Percentiles rank a stretch among this genome's conserved stretches.
Evolutionary conservation across 2,797 vertebrate genomes (phyloP).

Genomic region (Smutsia gigantea): DNA sequence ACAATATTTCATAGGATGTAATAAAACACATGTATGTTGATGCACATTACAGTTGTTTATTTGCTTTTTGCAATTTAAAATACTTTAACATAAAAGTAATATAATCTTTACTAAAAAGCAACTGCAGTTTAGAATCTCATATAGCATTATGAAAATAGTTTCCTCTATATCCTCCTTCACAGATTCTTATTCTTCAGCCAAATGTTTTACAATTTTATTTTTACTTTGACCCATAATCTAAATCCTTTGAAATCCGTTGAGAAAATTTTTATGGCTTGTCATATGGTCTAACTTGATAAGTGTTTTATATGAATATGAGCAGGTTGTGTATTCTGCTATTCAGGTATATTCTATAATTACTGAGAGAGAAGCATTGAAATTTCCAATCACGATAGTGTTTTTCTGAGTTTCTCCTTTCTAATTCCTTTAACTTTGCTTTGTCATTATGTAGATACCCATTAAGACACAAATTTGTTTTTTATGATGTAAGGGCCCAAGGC

Average conservation of each 20-base stretch:
- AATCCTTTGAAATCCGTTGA: background rate
- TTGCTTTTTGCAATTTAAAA: background rate
- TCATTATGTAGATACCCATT: background rate
- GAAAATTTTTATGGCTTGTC: background rate
- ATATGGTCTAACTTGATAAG: background rate
- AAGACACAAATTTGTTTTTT: too few relatives aligned
- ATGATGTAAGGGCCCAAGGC: background rate
- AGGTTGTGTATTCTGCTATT: background rate
- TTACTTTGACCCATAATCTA: background rate
- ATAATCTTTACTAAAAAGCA: background rate
- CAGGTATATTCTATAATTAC: background rate
- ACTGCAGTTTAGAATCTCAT: background rate
- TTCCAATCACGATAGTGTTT: background rate
- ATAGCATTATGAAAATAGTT: background rate
- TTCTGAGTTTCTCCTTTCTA: background rate
- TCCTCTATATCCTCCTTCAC: background rate
- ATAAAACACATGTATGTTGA: background rate
- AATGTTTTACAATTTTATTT: background rate
- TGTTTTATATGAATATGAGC: background rate
- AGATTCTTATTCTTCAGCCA: background rate
- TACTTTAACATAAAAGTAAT: background rate
- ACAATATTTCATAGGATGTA: background rate
- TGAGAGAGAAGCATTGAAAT: background rate
- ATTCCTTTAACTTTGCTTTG: background rate
- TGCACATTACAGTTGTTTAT: background rate